Conservation (phyloP, 2,888 invertebrate genomes). For the Buathra laborator region DNA sequence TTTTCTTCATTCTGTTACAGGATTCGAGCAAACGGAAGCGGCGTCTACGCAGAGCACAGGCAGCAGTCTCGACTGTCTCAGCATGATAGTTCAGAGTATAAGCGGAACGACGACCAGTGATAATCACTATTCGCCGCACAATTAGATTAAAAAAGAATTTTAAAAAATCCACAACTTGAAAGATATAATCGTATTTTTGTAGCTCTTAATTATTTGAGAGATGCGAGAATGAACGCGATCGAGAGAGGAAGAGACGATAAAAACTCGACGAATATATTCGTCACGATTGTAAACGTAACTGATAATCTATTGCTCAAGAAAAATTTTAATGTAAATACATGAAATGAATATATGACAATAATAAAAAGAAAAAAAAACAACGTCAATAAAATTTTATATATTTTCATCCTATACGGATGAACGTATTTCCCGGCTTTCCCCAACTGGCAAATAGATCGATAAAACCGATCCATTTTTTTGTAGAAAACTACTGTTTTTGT, state of each 20-base stretch:
- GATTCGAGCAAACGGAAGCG: slow-evolving; percentile 79
- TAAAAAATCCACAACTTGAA: not conserved
- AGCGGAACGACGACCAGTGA: slow-evolving; percentile 84
- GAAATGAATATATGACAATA: slow-evolving; percentile 55
- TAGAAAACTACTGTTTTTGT: not conserved
- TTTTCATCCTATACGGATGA: no score
- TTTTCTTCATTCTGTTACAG: slow-evolving; percentile 73
- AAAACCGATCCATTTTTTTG: no score
- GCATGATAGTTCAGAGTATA: slow-evolving; percentile 91
- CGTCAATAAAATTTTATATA: not conserved
- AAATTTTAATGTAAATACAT: slow-evolving; percentile 55
- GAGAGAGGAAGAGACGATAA: slow-evolving; percentile 13
- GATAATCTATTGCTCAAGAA: slow-evolving; percentile 54
- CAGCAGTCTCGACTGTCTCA: slow-evolving; percentile 89
- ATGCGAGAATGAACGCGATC: slow-evolving; percentile 3
- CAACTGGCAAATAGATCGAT: no score
- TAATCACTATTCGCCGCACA: slow-evolving; percentile 77
- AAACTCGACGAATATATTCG: slow-evolving; percentile 38
- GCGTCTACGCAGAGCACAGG: slow-evolving; percentile 83
- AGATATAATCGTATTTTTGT: slow-evolving; percentile 52
- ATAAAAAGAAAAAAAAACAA: slow-evolving; percentile 34
- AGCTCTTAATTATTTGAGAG: slow-evolving; percentile 60
- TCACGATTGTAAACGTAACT: slow-evolving; percentile 37
- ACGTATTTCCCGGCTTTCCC: not conserved
- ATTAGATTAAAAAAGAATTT: slow-evolving; percentile 70